phyloP scores from a whole-genome alignment of 2,113 vertebrate genomes.

The Callaeas wilsoni region DNA sequence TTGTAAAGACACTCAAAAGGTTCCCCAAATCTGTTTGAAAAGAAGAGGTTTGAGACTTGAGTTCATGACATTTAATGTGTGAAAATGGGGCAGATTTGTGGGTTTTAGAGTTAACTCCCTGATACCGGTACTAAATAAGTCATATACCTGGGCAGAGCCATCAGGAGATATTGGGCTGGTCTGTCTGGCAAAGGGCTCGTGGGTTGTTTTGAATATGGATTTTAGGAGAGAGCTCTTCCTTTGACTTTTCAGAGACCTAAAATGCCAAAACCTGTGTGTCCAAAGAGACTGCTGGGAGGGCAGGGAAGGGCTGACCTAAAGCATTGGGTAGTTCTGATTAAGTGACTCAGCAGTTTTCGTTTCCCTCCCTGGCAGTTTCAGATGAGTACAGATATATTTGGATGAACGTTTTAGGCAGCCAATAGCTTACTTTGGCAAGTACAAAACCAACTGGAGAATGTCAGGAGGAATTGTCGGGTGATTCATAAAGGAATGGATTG shows the following conservation, averaged over 20 bases:
- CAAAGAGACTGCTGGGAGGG: neutral
- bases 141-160: neutral
- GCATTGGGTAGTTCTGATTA: neutral
- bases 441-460: neutral
- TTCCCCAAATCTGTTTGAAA: neutral
- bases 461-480: neutral
- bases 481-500: neutral
- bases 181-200: accelerated
- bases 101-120: neutral
- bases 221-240: neutral
- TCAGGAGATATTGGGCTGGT: neutral
- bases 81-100: neutral
- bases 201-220: neutral
- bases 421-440: neutral
- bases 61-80: neutral
- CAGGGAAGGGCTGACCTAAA: neutral
- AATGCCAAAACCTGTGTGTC: neutral
- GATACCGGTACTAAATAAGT: neutral
- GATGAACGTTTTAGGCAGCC: neutral
- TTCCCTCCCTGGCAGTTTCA: neutral
- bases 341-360: neutral
- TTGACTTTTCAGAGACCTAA: neutral
- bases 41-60: neutral
- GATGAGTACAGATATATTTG: neutral
- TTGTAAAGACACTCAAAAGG: neutral